Percentiles rank a stretch among this genome's conserved stretches.
Evolutionary conservation across 2,113 vertebrate species (phyloP).

Genomic region (Rynchops niger): DNA sequence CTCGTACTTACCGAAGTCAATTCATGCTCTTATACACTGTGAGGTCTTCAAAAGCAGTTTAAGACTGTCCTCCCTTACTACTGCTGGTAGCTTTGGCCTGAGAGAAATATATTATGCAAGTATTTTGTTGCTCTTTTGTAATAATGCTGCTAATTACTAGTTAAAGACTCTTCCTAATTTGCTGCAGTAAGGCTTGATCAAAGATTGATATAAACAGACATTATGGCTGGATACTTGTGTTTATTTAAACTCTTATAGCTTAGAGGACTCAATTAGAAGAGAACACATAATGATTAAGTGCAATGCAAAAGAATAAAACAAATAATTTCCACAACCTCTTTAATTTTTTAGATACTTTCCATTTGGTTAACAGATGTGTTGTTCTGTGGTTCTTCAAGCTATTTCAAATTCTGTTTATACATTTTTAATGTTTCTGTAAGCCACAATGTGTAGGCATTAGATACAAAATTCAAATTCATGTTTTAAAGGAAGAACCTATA

Average conservation of each 20-base stretch:
- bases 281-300: background rate
- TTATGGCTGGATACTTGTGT: slow-evolving; percentile 18
- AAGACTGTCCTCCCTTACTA: background rate
- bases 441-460: background rate
- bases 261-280: slow-evolving; percentile 12
- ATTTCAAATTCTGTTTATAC: slow-evolving; percentile 29
- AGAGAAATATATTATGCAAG: background rate
- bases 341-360: slow-evolving; percentile 57
- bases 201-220: slow-evolving; percentile 33
- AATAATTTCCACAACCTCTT: slow-evolving; percentile 28
- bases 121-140: slow-evolving; percentile 2
- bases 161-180: slow-evolving; percentile 21
- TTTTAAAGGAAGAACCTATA: background rate
- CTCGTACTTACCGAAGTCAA: background rate
- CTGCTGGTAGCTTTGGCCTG: background rate
- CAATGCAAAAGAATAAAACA: background rate
- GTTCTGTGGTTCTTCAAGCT: slow-evolving; percentile 14
- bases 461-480: background rate
- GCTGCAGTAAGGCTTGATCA: slow-evolving; percentile 38
- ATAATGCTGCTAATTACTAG: slow-evolving; percentile 21
- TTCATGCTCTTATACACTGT: background rate
- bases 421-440: slow-evolving; percentile 60
- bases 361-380: slow-evolving; percentile 51
- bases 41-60: background rate
- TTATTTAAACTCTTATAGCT: slow-evolving; percentile 41